Conservation (phyloP, 2,888 invertebrate genomes). For the Thalpophila matura region DNA sequence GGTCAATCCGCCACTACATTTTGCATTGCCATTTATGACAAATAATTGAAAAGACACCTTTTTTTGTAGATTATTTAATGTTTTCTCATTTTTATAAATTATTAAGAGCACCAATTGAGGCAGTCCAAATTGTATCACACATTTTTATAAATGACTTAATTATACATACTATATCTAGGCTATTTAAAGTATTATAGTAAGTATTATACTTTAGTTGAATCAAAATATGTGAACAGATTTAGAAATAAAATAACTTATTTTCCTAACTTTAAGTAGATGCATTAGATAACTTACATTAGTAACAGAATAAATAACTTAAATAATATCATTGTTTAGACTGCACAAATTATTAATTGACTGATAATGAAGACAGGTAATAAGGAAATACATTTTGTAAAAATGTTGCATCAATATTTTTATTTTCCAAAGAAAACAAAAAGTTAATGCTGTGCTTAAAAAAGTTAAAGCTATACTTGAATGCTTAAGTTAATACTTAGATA, state of each 20-base stretch:
- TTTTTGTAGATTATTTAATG: too few species aligned
- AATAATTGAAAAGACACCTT: too few species aligned
- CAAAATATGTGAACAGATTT: background rate
- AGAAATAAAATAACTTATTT: constrained; percentile 16
- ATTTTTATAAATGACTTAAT: too few species aligned
- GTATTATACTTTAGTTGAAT: background rate
- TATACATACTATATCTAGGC: too few species aligned
- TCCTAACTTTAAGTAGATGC: constrained; percentile 2
- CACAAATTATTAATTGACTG: constrained; percentile 20
- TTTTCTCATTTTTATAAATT: too few species aligned
- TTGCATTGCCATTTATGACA: too few species aligned
- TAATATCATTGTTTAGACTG: constrained; percentile 30
- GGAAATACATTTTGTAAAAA: background rate
- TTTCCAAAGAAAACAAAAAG: constrained; percentile 16
- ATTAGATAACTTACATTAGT: constrained; percentile 29
- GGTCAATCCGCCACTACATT: too few species aligned
- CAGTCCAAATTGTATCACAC: too few species aligned
- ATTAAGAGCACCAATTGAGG: too few species aligned
- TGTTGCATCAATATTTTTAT: background rate
- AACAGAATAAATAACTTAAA: constrained; percentile 52
- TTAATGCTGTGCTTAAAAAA: background rate
- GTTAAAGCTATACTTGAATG: constrained; percentile 27
- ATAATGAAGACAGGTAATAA: background rate
- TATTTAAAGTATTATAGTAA: too few species aligned
- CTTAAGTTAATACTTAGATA: background rate